These are phyloP conservation scores for Philhelius pedissequus DNA, from an alignment of 2,888 invertebrate species.

Conservation along the genomic window DNA sequence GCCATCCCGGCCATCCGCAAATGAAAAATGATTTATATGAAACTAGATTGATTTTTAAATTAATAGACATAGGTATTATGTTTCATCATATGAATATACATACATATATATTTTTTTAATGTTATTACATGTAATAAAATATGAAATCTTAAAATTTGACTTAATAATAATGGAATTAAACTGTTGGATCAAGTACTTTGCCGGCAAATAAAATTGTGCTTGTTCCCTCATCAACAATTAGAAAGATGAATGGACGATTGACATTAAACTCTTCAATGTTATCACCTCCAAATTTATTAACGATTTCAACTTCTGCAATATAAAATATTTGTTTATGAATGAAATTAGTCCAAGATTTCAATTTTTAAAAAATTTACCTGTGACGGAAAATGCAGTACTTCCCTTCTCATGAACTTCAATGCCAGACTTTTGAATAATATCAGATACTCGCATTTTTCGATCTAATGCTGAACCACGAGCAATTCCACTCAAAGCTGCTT, in stretches of 20 bases:
- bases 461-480: constrained; percentile 81
- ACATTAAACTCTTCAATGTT: constrained; percentile 83
- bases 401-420: constrained; percentile 89
- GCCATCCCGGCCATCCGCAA: too few relatives aligned
- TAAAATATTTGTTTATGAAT: constrained; percentile 20
- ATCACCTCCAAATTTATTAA: constrained; percentile 86
- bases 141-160: constrained; percentile 2
- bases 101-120: neutral
- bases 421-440: constrained; percentile 87
- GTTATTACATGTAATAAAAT: neutral
- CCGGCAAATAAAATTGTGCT: constrained; percentile 88
- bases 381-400: constrained; percentile 85
- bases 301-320: constrained; percentile 81
- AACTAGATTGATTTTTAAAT: too few relatives aligned
- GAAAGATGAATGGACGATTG: constrained; percentile 88
- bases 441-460: constrained; percentile 82
- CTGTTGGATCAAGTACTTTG: constrained; percentile 84
- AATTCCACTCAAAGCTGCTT: constrained; percentile 86
- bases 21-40: too few relatives aligned
- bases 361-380: constrained; percentile 75
- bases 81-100: too few relatives aligned
- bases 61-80: neutral
- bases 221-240: constrained; percentile 87
- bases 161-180: constrained; percentile 32
- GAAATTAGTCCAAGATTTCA: neutral